A percentile compares a stretch with the other conserved stretches of the same genome.
phyloP scores from a whole-genome alignment of 2,797 vertebrate species.

The Coregonus suidteri region DNA sequence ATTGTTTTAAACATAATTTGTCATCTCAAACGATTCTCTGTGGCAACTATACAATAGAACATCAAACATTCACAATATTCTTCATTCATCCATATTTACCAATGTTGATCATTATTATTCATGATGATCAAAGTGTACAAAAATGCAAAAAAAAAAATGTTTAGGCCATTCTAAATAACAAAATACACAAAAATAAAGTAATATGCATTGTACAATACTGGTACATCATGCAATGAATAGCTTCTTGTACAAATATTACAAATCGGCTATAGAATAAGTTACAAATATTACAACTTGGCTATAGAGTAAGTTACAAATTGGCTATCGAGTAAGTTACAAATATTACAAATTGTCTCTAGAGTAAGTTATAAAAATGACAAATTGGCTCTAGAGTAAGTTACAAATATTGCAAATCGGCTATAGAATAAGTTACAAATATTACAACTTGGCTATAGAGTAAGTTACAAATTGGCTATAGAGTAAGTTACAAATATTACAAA shows the following conservation, averaged over 20 bases:
- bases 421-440: too few species aligned
- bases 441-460: too few species aligned
- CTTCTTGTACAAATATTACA: not conserved
- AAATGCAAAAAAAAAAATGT: conserved; percentile 17
- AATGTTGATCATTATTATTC: not conserved
- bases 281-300: too few species aligned
- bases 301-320: too few species aligned
- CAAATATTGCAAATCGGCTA: not conserved
- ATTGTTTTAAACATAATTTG: not conserved
- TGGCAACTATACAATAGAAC: not conserved
- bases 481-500: not conserved
- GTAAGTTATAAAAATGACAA: too few species aligned
- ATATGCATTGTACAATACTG: not conserved
- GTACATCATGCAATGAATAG: not conserved
- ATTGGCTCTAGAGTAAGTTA: not conserved
- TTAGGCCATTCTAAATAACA: too few species aligned
- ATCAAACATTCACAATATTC: not conserved
- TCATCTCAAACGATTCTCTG: not conserved
- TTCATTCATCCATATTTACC: not conserved
- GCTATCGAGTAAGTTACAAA: too few species aligned
- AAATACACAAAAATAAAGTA: not conserved
- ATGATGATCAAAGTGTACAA: not conserved
- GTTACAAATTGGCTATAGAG: too few species aligned
- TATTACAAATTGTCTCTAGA: not conserved
- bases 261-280: not conserved